Base-by-base conservation (phyloP, 2,797 vertebrate genomes). In the Danio aesculapii region DNA sequence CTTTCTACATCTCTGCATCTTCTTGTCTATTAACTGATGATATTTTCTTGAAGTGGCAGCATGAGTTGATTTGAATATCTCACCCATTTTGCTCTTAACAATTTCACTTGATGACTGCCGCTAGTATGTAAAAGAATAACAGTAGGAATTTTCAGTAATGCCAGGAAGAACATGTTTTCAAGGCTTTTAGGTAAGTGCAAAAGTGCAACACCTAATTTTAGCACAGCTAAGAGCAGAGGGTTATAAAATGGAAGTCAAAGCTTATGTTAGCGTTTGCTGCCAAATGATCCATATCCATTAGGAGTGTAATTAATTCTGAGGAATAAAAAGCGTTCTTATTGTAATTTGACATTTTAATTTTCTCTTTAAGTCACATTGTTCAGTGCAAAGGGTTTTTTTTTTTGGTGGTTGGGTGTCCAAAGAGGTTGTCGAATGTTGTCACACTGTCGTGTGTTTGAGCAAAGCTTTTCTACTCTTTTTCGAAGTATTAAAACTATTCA, bases 211-310 rank as follows among this genome's bases (percentile, higher is more conserved):
- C 12, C 2, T 50, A 16, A 69, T 78, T 21, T 59, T 61, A 61
- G 63, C 68, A 58, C 52, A 39, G 44, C 66, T 68, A 14, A 47
- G 19, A 77, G 50, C 30, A 55, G 64, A 76, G 47, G 12, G 41
- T 57, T 71, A 52, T 57, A 55, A 71, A 57, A 61, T 63, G 47
- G 47, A 67, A 46, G 50, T 10, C 75, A 69, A 7, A 17, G 39
- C n/a, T 44, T 61, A 43, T 61, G 8, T 62, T 62, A 70, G 66
- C 44, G 49, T 79, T 79, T 70, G 8, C 66, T 78, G 55, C 11
- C 49, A 52, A 79, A 61, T 62, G 39, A 62, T 11, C 55, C 30
- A 43, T 12, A 49, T 49, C 55, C 11, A 49, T 69, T 77, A 30
- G 14, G 30, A 62, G 6, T 8, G 6, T 70, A 62, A 52, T 61